Percentiles rank a stretch among this genome's conserved stretches.
These are phyloP conservation scores for Neogale vison DNA, from an alignment of 2,113 vertebrate species.

Conservation along the genomic window DNA sequence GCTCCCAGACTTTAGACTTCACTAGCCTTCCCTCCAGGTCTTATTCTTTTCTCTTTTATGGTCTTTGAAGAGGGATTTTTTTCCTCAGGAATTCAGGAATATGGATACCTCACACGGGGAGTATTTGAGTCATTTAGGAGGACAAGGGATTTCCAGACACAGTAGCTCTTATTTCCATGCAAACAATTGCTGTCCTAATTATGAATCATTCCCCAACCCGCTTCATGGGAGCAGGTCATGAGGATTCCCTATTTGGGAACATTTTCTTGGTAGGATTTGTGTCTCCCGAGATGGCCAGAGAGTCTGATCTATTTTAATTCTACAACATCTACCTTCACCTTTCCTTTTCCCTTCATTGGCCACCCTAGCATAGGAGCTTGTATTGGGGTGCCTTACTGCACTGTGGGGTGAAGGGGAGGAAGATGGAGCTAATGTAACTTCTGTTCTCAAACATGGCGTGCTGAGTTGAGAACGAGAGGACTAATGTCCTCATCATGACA, in stretches of 20 bases:
- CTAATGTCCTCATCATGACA: background rate
- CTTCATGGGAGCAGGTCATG: background rate
- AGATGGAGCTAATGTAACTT: background rate
- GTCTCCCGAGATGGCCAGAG: background rate
- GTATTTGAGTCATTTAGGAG: background rate
- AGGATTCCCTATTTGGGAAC: background rate
- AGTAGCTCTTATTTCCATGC: background rate
- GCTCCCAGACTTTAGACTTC: background rate
- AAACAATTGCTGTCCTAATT: background rate
- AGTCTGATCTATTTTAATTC: background rate
- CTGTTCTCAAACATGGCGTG: background rate
- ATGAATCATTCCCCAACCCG: background rate
- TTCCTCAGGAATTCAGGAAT: background rate
- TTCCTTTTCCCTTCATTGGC: background rate
- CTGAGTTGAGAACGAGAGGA: background rate
- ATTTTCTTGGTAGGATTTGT: background rate
- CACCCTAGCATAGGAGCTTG: background rate
- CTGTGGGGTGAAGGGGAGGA: background rate
- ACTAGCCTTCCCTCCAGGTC: no score
- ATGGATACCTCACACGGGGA: background rate
- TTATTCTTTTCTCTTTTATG: background rate
- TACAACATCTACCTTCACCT: background rate
- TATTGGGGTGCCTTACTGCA: background rate
- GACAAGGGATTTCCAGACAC: background rate
- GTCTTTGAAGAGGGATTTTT: background rate